These are phyloP conservation scores for Hyppa rectilinea DNA, from an alignment of 2,888 invertebrate genomes.

Conservation along the genomic window DNA sequence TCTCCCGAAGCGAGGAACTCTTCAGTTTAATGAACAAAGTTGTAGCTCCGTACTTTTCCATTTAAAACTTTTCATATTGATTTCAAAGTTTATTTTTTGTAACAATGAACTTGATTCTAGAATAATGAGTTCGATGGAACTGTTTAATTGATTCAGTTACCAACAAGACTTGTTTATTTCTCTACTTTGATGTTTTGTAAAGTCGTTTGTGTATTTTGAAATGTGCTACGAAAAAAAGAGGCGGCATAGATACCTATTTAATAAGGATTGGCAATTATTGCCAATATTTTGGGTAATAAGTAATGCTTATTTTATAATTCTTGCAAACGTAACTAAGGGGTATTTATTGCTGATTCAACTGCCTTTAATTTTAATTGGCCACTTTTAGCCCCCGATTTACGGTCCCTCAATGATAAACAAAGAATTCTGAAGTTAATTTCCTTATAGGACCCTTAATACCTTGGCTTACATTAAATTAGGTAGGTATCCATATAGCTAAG, in stretches of 20 bases:
- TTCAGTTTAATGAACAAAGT: slow-evolving; percentile 88
- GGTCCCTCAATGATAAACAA: neutral
- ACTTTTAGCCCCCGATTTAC: neutral
- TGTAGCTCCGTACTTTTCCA: slow-evolving; percentile 83
- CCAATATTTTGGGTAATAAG: too few species aligned
- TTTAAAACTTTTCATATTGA: slow-evolving; percentile 86
- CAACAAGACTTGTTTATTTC: slow-evolving; percentile 24
- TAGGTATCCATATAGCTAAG: too few species aligned
- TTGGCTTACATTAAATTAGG: neutral
- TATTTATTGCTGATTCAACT: neutral
- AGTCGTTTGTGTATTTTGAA: neutral
- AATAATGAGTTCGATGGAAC: slow-evolving; percentile 66
- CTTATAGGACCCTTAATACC: neutral
- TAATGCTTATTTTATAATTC: too few species aligned
- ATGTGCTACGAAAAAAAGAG: neutral
- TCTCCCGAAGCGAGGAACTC: slow-evolving; percentile 75
- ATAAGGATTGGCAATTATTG: neutral
- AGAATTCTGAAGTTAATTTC: neutral
- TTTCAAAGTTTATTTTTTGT: slow-evolving; percentile 81
- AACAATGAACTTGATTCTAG: slow-evolving; percentile 76
- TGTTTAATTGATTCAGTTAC: slow-evolving; percentile 46
- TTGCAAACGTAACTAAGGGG: neutral
- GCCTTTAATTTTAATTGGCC: neutral
- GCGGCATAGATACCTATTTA: neutral
- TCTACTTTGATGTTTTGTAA: slow-evolving; percentile 14